Percentiles rank a stretch among this genome's conserved stretches.
phyloP scores from a whole-genome alignment of 2,797 vertebrate genomes.

The Rhynchotus rufescens region DNA sequence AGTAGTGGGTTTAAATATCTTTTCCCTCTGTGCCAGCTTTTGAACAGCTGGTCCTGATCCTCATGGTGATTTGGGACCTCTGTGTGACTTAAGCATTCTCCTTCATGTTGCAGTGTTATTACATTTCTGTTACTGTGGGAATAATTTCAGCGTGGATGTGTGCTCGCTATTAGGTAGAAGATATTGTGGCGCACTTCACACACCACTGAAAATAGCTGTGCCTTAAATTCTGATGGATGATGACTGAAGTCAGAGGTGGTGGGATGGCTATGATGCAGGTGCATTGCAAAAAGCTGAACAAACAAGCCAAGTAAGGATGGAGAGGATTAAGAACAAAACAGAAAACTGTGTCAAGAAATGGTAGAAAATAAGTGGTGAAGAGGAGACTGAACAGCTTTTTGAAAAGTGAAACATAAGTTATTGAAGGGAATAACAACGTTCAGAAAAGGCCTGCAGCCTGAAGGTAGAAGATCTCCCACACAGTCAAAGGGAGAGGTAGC shows the following conservation, averaged over 20 bases:
- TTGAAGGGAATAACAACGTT: not conserved
- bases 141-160: not conserved
- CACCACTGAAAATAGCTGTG: not conserved
- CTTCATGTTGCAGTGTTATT: not conserved
- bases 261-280: not conserved
- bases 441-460: not conserved
- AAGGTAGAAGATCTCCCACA: not conserved
- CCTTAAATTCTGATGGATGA: not conserved
- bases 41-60: slow-evolving; percentile 10
- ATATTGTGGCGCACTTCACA: not conserved
- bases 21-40: not conserved
- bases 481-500: not conserved
- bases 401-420: not conserved
- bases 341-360: not conserved
- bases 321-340: not conserved
- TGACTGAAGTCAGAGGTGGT: not conserved
- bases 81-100: not conserved
- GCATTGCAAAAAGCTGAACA: not conserved
- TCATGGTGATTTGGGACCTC: not conserved
- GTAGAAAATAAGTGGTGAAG: not conserved
- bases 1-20: not conserved
- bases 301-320: not conserved
- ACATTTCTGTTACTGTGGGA: not conserved
- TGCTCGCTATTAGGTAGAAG: not conserved
- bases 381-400: not conserved